Base-by-base conservation (phyloP, 2,888 invertebrate genomes). In the Diplazon laetatorius region DNA sequence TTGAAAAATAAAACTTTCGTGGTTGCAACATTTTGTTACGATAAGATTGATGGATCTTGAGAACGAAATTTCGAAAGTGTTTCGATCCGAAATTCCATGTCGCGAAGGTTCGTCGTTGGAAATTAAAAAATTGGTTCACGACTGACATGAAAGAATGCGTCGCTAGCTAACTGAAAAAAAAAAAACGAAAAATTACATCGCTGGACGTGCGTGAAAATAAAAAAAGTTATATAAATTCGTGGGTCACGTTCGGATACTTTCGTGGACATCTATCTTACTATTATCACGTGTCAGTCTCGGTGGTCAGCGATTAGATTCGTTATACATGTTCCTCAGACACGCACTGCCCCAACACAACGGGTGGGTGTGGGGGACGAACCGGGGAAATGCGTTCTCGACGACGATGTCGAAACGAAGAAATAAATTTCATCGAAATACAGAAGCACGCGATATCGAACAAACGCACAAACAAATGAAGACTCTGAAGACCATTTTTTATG, bases 281-380 rank as follows among this genome's bases (percentile, higher is more conserved):
- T 70, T 69, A 74, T 73, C 73, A 65, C 72, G 44, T 73, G 69
- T 46, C 73, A 62, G 62, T 77, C 62, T 68, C 62, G 30, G 68
- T 63, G 55, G 69, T 78, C 73, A 74, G 69, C 73, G 65, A 68
- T 73, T 70, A 70, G 62, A 77, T 73, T 63, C 73, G 73, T 73
- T 69, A 77, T 73, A 63, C 77, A 77, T 73, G 68, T 37, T 69
- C 48, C 42, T 37, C 46, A 42, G 42, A 52, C 78, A 78, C 74
- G 78, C 65, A 65, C 60, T 50, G n/a, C n/a, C n/a, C 37, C 37
- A 30, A 52, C 59, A 52, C 52, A 42, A 69, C 68, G 63, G 42
- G 66, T 63, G 50, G 18, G 16, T 52, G 9, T n/a, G n/a, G n/a
- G n/a, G 30, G 6, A 2, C 30, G 30, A 59, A 25, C 37, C 42